Percentiles rank a stretch among this genome's conserved stretches.
These are phyloP conservation scores for Sepioteuthis lessoniana DNA, from an alignment of 2,888 invertebrate genomes.

Conservation along the genomic window DNA sequence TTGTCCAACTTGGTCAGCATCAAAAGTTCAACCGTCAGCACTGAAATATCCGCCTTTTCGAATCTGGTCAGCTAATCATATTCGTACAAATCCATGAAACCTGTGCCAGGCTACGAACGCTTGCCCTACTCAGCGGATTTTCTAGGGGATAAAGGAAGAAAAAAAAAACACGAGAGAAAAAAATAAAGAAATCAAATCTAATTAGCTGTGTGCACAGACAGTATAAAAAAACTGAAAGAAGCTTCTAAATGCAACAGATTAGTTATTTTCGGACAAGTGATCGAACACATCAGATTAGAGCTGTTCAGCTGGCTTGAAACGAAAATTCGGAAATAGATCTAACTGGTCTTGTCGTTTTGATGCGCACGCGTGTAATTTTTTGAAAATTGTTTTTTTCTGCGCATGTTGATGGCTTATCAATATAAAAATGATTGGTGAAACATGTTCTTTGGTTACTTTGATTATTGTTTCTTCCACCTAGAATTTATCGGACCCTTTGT, in stretches of 20 bases:
- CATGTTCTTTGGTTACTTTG: not conserved
- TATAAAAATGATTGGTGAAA: not conserved
- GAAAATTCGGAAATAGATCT: not conserved
- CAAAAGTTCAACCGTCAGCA: not conserved
- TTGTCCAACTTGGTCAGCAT: not conserved
- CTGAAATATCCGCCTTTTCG: not conserved
- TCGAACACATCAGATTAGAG: not conserved
- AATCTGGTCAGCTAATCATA: not conserved
- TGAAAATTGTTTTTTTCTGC: not conserved
- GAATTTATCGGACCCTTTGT: not conserved
- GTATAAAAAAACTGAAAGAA: not conserved
- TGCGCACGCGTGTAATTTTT: not conserved
- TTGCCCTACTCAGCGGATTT: not conserved
- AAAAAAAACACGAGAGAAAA: not conserved
- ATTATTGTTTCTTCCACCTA: not conserved
- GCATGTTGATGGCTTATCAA: conserved; percentile 7
- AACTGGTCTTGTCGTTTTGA: not conserved
- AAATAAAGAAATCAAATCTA: not conserved
- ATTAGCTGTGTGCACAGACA: not conserved
- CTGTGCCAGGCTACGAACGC: not conserved
- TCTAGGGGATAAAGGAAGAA: not conserved
- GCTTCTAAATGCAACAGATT: not conserved
- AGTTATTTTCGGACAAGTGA: not conserved
- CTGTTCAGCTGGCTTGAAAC: conserved; percentile 10
- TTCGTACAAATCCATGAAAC: not conserved